Evolutionary conservation across 2,888 invertebrate genomes (phyloP), one percentile per base, ranked within the genome.

Genomic region (Drosophila mimetica): DNA sequence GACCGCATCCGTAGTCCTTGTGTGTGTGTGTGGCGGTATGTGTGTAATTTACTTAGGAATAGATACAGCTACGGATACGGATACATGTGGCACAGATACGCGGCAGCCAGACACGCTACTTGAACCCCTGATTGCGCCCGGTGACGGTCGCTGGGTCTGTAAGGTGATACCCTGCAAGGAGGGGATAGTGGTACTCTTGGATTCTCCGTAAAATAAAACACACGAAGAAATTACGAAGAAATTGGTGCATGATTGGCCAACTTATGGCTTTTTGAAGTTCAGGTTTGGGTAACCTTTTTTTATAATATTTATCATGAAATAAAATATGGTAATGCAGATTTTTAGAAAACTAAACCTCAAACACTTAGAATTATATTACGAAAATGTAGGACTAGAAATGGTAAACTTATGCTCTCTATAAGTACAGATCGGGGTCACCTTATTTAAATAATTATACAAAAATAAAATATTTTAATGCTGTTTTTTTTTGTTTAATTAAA

Each of bases 31-130:
- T 50, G 54, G n/a, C n/a, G n/a, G n/a, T n/a, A n/a, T 60, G 51
- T 75, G 67, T 72, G 74, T 85, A 85, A 82, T 82, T 79, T 82
- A 79, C 79, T 79, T 76, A 79, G 85, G 82, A 76, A 85, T 73
- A 85, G 82, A 79, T 76, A 85, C 79, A 57, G 46, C 16, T 30
- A 30, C 14, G 11, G 32, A 64, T 47, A 69, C 42, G 47, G 55
- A 57, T 36, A 44, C 60, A 60, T 60, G 60, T 60, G 60, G 60
- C 60, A 60, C 37, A 65, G 41, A 28, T 51, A 53, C 48, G 46
- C 51, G 55, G 46, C 39, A 30, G 66, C 37, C 66, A 64, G 76
- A 75, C 61, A 79, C 76, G 82, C 76, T 64, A 71, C 75, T 79
- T 83, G 67, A 74, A 77, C 80, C 77, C 77, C 71, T 74, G 83